These are phyloP conservation scores for Alfaro cultratus DNA, from an alignment of 2,797 vertebrate species.

Conservation along the genomic window DNA sequence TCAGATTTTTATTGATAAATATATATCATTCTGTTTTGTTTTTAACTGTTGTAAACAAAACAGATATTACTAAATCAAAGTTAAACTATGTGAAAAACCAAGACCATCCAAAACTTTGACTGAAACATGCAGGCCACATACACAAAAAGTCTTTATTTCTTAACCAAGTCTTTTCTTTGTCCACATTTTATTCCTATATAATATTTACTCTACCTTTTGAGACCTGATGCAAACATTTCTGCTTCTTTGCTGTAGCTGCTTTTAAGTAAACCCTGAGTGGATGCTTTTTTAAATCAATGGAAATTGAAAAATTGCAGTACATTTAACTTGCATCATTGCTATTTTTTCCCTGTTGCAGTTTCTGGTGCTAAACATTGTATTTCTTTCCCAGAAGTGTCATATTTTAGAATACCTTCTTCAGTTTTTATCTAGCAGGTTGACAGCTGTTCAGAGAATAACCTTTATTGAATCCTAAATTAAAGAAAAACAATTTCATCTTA, in stretches of 20 bases:
- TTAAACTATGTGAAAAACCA: not conserved
- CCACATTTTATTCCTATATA: not conserved
- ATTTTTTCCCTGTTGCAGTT: not conserved
- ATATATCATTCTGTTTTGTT: too few species aligned
- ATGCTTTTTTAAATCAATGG: not conserved
- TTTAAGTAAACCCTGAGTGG: not conserved
- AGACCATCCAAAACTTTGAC: not conserved
- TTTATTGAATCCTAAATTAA: not conserved
- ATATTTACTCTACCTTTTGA: not conserved
- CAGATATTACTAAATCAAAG: not conserved
- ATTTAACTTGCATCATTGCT: not conserved
- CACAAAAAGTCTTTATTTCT: not conserved
- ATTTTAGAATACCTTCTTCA: not conserved
- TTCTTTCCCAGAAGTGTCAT: not conserved
- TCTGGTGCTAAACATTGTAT: not conserved
- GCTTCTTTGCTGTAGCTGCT: not conserved
- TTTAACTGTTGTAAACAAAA: too few species aligned
- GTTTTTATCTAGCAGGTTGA: not conserved
- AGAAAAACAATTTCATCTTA: not conserved
- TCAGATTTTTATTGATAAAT: too few species aligned
- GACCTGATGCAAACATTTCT: not conserved
- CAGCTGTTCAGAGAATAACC: not conserved
- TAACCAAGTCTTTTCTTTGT: not conserved
- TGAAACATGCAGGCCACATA: not conserved
- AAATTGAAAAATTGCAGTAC: not conserved